These are phyloP conservation scores for Cyclina sinensis DNA, from an alignment of 1,140 invertebrate species.

Conservation along the genomic window DNA sequence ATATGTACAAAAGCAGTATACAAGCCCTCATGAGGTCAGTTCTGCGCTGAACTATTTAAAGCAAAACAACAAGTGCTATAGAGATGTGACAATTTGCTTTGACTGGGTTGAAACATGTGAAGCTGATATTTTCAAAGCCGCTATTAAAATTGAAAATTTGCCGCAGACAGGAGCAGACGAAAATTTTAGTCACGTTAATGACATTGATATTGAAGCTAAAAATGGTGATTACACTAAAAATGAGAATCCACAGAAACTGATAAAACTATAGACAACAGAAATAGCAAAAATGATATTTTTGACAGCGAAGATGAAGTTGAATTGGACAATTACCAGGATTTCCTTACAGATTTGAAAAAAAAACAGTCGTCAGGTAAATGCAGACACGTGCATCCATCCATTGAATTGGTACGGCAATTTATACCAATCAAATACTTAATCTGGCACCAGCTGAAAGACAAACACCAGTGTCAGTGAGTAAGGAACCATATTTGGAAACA, in stretches of 20 bases:
- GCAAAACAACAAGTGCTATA: neutral
- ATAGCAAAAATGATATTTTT: neutral
- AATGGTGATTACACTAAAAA: no score
- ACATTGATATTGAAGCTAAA: no score
- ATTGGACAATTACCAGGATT: neutral
- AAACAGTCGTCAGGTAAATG: conserved; percentile 18
- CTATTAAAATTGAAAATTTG: no score
- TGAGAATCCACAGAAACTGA: no score
- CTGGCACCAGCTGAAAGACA: conserved; percentile 19
- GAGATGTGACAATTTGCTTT: neutral
- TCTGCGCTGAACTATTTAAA: conserved; percentile 23
- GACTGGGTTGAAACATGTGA: neutral
- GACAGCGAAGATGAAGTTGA: conserved; percentile 41
- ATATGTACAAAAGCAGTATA: conserved; percentile 43
- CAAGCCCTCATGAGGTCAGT: neutral
- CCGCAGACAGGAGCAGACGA: no score
- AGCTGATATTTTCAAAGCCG: neutral
- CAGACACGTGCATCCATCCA: conserved; percentile 27
- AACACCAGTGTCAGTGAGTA: neutral
- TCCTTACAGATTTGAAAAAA: conserved; percentile 9
- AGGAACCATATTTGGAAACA: conserved; percentile 35
- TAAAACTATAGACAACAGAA: no score
- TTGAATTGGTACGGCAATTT: conserved; percentile 31
- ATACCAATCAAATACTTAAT: conserved; percentile 49
- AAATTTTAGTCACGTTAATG: no score